Conservation (phyloP, 2,113 vertebrate species). For the Cercocebus atys region DNA sequence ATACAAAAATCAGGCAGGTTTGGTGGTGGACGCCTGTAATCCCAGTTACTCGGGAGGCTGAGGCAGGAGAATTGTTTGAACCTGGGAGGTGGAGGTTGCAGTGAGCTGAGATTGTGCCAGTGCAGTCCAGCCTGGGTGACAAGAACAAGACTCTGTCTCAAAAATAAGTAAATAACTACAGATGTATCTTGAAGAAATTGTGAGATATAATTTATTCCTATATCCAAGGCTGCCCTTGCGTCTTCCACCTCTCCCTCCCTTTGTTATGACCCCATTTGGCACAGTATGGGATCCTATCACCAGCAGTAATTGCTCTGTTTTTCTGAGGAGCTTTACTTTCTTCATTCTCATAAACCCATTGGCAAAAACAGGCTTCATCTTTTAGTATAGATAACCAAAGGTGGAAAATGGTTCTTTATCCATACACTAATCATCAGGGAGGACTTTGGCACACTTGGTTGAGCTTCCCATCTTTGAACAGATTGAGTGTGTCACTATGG, state of each 20-base stretch:
- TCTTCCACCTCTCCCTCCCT: rapidly evolving
- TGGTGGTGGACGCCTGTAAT: not conserved
- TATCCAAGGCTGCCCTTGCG: not conserved
- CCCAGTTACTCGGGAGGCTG: not conserved
- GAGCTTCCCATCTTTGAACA: not conserved
- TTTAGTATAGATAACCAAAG: not conserved
- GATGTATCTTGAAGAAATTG: not conserved
- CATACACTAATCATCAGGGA: not conserved
- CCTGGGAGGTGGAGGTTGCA: not conserved
- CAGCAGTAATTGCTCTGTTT: not conserved
- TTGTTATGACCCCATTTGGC: not conserved
- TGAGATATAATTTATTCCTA: not conserved
- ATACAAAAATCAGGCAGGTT: not conserved
- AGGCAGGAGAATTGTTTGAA: not conserved
- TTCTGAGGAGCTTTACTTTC: not conserved
- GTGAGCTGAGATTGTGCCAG: not conserved
- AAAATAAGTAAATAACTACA: not conserved
- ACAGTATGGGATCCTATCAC: not conserved
- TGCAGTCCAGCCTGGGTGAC: not conserved
- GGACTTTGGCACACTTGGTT: not conserved
- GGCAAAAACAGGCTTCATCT: not conserved
- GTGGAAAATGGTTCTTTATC: not conserved
- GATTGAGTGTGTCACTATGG: not conserved
- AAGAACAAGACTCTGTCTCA: not conserved
- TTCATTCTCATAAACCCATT: not conserved